Evolutionary conservation across 2,888 invertebrate species (phyloP), one percentile per base, ranked within the genome.

Genomic region (Microctonus hyperodae): DNA sequence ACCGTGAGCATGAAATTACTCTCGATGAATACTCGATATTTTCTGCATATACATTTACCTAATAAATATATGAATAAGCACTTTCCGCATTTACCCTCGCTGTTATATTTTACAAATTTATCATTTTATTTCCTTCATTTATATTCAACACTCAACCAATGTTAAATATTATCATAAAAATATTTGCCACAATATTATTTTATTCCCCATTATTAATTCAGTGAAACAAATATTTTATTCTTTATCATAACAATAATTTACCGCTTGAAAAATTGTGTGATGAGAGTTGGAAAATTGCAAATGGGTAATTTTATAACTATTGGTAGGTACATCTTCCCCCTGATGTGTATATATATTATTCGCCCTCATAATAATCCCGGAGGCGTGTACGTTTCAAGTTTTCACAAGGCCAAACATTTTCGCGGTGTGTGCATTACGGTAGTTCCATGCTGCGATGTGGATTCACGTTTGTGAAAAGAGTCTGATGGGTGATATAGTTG

Each of bases 401-500:
- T 62, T 37, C 16, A 40, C 33, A 33, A 58, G 53, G 31, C 53
- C 25, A 59, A 63, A 67, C 48, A 67, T 59, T 67, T 63, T 55
- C 53, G 57, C 62, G 57, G 37, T 51, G 40, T 61, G 62, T 64
- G 56, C 65, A 70, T 59, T 44, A 16, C 7, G 44, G 20, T n/a
- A 16, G 16, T 16, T 44, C 4, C 44, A n/a, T 44, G 44, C 44
- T 44, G 44, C n/a, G 44, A 16, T 16, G 70, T 7, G 70, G 67
- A 66, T 71, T 59, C 68, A 65, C 53, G 51, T 67, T 37, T 40
- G 61, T 67, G 65, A 48, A 67, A 16, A 65, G 62, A 64, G 72
- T 70, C 44, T 68, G 68, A 68, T 53, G 61, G n/a, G n/a, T 69
- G 37, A 53, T 63, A 68, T 67, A 60, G 71, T 69, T 73, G 67